Evolutionary conservation across 1,140 invertebrate genomes (phyloP).

Genomic region (Drosophila orena): DNA sequence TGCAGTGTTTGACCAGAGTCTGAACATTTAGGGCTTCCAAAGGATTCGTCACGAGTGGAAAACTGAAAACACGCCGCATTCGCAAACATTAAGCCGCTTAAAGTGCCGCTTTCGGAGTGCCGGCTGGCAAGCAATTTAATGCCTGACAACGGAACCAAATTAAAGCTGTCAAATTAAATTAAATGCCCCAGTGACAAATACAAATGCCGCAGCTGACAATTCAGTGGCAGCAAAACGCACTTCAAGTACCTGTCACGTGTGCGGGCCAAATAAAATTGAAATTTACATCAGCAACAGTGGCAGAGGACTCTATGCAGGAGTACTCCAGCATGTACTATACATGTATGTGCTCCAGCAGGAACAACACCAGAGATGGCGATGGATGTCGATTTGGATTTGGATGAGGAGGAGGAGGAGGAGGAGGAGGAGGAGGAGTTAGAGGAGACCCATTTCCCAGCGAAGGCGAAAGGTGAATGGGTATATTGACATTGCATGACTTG

Average conservation of each 20-base stretch:
- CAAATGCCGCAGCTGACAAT: conserved; percentile 48
- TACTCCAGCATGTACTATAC: too few relatives aligned
- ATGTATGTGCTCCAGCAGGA: too few relatives aligned
- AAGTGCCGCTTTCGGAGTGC: conserved; percentile 1
- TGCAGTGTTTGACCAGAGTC: conserved; percentile 30
- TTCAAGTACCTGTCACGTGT: conserved; percentile 67
- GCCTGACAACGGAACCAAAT: conserved; percentile 50
- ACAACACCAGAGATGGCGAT: too few relatives aligned
- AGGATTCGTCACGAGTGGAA: conserved; percentile 30
- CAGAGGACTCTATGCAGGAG: too few relatives aligned
- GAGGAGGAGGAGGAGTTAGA: too few relatives aligned
- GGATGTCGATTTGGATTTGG: neutral
- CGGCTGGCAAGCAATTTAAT: conserved; percentile 45
- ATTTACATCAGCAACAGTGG: conserved; percentile 45
- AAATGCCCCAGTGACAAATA: conserved; percentile 65
- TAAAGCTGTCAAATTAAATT: conserved; percentile 71
- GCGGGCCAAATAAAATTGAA: conserved; percentile 78
- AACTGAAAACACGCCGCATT: conserved; percentile 15
- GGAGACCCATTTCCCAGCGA: too few relatives aligned
- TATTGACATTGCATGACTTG: conserved; percentile 65
- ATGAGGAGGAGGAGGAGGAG: neutral
- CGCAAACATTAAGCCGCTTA: neutral
- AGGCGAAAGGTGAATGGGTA: conserved; percentile 3
- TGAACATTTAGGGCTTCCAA: conserved; percentile 16
- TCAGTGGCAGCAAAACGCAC: conserved; percentile 16